Evolutionary conservation across 2,113 vertebrate species (phyloP), one percentile per base, ranked within the genome.

Genomic region (Trematocara stigmaticum): DNA sequence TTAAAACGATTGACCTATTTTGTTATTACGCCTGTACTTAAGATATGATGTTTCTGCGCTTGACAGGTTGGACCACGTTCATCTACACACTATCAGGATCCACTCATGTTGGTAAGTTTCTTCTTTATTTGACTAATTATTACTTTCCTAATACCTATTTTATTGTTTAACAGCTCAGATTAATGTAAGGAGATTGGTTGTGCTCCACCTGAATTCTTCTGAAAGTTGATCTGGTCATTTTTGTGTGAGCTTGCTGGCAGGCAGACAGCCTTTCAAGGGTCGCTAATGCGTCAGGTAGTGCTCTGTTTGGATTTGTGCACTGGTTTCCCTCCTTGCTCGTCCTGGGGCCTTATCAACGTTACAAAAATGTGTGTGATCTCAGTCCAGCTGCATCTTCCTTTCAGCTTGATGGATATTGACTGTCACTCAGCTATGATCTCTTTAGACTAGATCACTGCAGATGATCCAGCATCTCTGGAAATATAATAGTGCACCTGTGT

Each of bases 1-100:
- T 64, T 64, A n/a, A 38, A 38, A 64, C 3, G 2, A 64, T 38
- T 64, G 2, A 64, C 34, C 10, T 64, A 64, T 64, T 64, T 38
- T 7, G 6, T 64, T 49, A 3, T 49, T 31, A 18, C 26, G 9
- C 9, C 26, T 51, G 23, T 31, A 31, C 15, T 76, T 76, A 76
- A 76, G 15, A 49, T 76, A 49, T 49, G 23, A 2, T 34, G 20
- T 74, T 23, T 90, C 18, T 79, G 55, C n/a, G 90, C 93, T 88
- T 84, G 12, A 71, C 83, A 97, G 96, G 94, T 52, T 96, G 97
- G 97, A 97, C 95, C 6, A 83, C 95, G 38, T 97, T 97, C 90
- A 95, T 97, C 94, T 97, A 96, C 74, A 97, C 95, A 3, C 90
- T 95, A 1, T 93, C 95, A 74, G 96, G 95, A 89, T 91, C 87